Conservation (phyloP, 1,140 invertebrate species). For the Zaprionus ornatus region DNA sequence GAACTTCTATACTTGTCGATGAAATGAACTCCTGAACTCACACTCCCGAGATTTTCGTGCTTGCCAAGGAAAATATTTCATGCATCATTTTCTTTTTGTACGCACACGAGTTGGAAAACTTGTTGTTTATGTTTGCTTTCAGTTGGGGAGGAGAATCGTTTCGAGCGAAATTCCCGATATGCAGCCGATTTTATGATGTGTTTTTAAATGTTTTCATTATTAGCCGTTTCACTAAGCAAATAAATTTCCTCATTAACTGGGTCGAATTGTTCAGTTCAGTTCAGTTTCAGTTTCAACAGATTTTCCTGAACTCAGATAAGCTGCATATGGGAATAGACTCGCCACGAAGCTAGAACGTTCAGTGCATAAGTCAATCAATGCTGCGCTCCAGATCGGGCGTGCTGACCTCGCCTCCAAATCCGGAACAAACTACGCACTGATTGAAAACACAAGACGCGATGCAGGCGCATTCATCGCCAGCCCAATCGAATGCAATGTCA, state of each 20-base stretch:
- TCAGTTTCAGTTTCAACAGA: too few relatives aligned
- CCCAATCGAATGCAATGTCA: slow-evolving; percentile 64
- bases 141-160: slow-evolving; percentile 18
- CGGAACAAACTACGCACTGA: slow-evolving; percentile 44
- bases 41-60: slow-evolving; percentile 37
- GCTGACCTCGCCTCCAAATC: slow-evolving; percentile 43
- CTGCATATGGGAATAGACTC: background rate
- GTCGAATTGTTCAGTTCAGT: slow-evolving; percentile 46
- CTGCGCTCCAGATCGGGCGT: background rate
- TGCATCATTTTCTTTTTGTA: slow-evolving; percentile 51
- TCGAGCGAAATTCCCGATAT: slow-evolving; percentile 21
- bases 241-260: slow-evolving; percentile 70
- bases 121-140: slow-evolving; percentile 73
- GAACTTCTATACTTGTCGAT: too few relatives aligned
- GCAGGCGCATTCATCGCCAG: slow-evolving; percentile 66
- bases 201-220: slow-evolving; percentile 78
- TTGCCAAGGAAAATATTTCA: slow-evolving; percentile 58
- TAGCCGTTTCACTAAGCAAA: slow-evolving; percentile 68
- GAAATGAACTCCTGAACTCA: slow-evolving; percentile 28
- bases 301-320: background rate
- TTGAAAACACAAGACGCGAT: slow-evolving; percentile 51
- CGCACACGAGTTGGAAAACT: slow-evolving; percentile 8
- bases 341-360: background rate
- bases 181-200: slow-evolving; percentile 68
- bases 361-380: background rate